Evolutionary conservation across 2,797 vertebrate species (phyloP), one percentile per base, ranked within the genome.

Genomic region (Oreochromis mossambicus): DNA sequence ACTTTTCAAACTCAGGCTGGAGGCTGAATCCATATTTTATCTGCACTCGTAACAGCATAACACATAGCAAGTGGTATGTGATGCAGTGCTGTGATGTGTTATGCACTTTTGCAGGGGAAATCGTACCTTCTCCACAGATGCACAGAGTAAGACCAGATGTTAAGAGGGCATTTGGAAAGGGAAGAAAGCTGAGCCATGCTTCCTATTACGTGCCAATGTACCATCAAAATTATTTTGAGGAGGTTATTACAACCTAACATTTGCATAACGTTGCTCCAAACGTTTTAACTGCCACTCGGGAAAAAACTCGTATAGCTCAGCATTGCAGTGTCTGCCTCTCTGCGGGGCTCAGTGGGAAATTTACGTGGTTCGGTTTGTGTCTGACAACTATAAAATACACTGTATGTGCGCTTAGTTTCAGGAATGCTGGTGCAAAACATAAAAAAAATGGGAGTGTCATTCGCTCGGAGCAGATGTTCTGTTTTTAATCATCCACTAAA

Each of bases 401-500:
- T 9, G 21, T 17, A 88, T 91, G 88, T 84, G 83, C 73, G 77
- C 81, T 63, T 85, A 17, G 51, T 84, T 88, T 83, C 75, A 92
- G 88, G 92, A 94, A 94, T 94, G 91, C 84, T 87, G 79, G 77
- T 82, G 81, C 58, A 91, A 38, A 66, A 90, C 84, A 81, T 78
- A 54, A 80, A 81, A 88, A 87, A 79, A 87, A 68, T 75, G 77
- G 86, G 85, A 85, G 86, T 80, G 83, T 84, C 68, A 79, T 61
- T 80, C 21, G 17, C 41, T 73, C 56, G 14, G 81, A 90, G 38
- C 90, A 94, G 91, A 93, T 91, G 90, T 85, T 90, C 3, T 77
- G 78, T 63, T 87, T 89, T 93, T 77, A 82, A 86, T 90, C 89
- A 61, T 90, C 77, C 52, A 51, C 75, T 58, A 32, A 80, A 68